These are phyloP conservation scores for Pocillopora verrucosa DNA, from an alignment of 64 coral and sea anemone species.

Conservation along the genomic window DNA sequence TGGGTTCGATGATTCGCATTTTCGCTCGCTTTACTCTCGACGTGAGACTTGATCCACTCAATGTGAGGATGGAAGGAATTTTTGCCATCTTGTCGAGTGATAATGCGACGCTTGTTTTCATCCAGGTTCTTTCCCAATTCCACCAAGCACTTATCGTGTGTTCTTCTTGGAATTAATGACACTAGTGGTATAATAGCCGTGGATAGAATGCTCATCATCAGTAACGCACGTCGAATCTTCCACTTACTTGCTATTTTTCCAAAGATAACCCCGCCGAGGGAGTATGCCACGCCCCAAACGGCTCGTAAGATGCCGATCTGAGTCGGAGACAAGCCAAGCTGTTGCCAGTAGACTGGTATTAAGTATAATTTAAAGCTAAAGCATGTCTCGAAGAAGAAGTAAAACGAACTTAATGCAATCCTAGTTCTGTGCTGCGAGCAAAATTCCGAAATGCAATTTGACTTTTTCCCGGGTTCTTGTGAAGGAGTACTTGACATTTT, in stretches of 20 bases:
- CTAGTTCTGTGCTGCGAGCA: not conserved
- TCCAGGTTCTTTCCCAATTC: too few species aligned
- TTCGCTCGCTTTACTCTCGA: too few species aligned
- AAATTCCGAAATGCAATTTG: not conserved
- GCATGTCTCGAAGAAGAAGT: slow-evolving; percentile 20
- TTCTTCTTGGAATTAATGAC: slow-evolving; percentile 23
- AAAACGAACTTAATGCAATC: slow-evolving; percentile 5
- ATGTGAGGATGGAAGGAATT: not conserved
- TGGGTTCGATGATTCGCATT: not conserved
- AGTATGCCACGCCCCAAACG: slow-evolving; percentile 23
- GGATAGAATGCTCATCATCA: slow-evolving; percentile 18
- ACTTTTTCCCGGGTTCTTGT: not conserved
- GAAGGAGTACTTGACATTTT: not conserved
- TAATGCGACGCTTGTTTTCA: not conserved
- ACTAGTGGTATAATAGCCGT: slow-evolving; percentile 18
- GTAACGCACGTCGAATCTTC: slow-evolving; percentile 4
- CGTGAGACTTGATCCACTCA: not conserved
- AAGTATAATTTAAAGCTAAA: slow-evolving; percentile 41
- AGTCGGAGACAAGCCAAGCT: slow-evolving; percentile 21
- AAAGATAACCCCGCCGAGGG: not conserved
- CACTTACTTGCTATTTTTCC: slow-evolving; percentile 8
- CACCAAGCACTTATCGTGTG: not conserved
- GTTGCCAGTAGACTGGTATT: slow-evolving; percentile 29
- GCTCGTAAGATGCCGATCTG: slow-evolving; percentile 31
- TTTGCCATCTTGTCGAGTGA: too few species aligned